phyloP scores from a whole-genome alignment of 2,797 vertebrate genomes.

The Selene dorsalis region DNA sequence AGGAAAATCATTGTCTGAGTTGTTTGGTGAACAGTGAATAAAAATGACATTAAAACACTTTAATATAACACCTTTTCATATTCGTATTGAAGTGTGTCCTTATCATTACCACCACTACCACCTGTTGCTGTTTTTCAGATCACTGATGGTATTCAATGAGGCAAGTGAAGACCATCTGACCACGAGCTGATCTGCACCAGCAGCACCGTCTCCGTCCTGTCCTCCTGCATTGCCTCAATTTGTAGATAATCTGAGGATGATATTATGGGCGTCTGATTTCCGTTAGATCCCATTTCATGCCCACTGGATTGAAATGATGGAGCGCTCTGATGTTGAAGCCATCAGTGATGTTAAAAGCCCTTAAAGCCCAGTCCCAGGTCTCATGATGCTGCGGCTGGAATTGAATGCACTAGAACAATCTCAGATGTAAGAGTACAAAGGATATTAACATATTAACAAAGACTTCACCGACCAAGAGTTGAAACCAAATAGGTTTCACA shows the following conservation, averaged over 20 bases:
- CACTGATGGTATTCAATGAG: slow-evolving; percentile 8
- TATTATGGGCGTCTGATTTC: slow-evolving; percentile 9
- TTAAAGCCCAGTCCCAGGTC: background rate
- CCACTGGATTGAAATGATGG: slow-evolving; percentile 32
- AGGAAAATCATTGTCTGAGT: background rate
- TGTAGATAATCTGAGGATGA: slow-evolving; percentile 27
- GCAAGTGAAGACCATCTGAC: slow-evolving; percentile 40
- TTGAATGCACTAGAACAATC: background rate
- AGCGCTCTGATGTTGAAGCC: slow-evolving; percentile 12
- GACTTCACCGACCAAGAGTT: background rate
- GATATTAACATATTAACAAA: background rate
- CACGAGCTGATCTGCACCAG: slow-evolving; percentile 19
- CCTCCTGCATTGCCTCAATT: slow-evolving; percentile 3
- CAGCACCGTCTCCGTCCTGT: slow-evolving; percentile 2
- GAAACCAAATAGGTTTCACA: background rate
- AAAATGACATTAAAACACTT: background rate
- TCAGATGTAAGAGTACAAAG: background rate
- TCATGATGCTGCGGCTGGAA: background rate
- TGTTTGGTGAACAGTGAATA: background rate
- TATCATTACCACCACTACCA: background rate
- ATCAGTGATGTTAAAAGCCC: background rate
- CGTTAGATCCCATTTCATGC: slow-evolving; percentile 52
- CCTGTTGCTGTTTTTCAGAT: slow-evolving; percentile 13
- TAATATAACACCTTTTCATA: background rate
- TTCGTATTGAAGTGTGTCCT: background rate